Evolutionary conservation across 2,888 invertebrate genomes (phyloP), one percentile per base, ranked within the genome.

Genomic region (Sialis fuliginosa): DNA sequence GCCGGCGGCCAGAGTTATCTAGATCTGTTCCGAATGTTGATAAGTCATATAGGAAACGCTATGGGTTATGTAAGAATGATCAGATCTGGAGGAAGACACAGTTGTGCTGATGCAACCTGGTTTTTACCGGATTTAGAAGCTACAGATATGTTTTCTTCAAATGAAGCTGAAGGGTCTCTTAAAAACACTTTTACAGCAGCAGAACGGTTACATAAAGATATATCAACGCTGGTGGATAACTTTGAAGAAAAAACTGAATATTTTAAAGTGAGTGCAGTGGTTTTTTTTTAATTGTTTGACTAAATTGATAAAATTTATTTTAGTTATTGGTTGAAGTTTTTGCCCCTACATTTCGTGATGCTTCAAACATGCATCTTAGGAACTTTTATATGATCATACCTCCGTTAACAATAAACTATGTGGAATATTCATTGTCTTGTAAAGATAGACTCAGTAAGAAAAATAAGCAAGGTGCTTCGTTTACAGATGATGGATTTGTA

Each of bases 401-500:
- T 30, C 85, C 97, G 0, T 64, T 96, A 56, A 93, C 91, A 1
- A 72, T 97, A 49, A 97, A 95, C 65, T 96, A 87, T 66, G 81
- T 97, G 22, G 95, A 98, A 58, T 83, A 96, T 62, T 84, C 91
- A 55, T 78, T 96, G 51, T 76, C 82, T 42, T 85, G 87, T 52
- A 95, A 95, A 61, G 93, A 96, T 58, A 87, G 88, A 63, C 78
- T 97, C 65, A 83, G 79, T 50, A 93, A 93, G 61, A 91, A 90
- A 61, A 86, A 86, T 60, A 86, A 84, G 67, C 71, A 73, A 9
- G 89, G 87, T 9, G 86, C 90, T 44, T 81, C 90, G 1, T 93
- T 98, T 61, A 93, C 95, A 8, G 97, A 98, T 64, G 98, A 98
- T 65, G 98, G 98, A 9, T 97, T 98, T 68, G 87, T 93, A 5